These are phyloP conservation scores for Pseudachorutes palmiensis DNA, from an alignment of 1,140 invertebrate genomes.

Conservation along the genomic window DNA sequence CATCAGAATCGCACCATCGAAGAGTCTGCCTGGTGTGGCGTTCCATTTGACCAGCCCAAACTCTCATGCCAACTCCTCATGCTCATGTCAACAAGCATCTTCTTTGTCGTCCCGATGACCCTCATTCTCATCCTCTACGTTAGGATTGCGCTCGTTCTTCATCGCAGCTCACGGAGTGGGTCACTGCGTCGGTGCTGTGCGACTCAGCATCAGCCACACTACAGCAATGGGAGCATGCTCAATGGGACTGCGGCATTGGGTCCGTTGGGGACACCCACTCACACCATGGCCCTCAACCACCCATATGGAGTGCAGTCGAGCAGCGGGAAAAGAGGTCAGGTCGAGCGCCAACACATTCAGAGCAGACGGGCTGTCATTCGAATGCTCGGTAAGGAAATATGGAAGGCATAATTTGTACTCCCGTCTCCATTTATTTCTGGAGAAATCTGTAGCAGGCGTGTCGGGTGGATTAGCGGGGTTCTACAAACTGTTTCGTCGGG, in stretches of 20 bases:
- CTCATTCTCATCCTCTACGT: constrained; percentile 37
- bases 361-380: constrained; percentile 62
- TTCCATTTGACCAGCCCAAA: constrained; percentile 35
- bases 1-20: constrained; percentile 32
- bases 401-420: too few relatives aligned
- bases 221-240: constrained; percentile 6
- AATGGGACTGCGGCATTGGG: constrained; percentile 13
- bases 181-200: constrained; percentile 37
- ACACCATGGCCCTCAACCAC: not conserved
- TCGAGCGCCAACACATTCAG: constrained; percentile 37
- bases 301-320: not conserved
- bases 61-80: constrained; percentile 34
- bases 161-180: constrained; percentile 36
- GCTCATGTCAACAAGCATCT: constrained; percentile 34
- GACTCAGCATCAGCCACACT: constrained; percentile 29
- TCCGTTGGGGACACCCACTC: constrained; percentile 4
- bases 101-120: constrained; percentile 38
- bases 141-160: constrained; percentile 36
- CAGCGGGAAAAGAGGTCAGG: constrained; percentile 34
- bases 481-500: too few relatives aligned
- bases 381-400: constrained; percentile 62
- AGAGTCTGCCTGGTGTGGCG: constrained; percentile 38
- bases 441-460: not conserved
- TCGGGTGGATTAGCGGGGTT: not conserved
- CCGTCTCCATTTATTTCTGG: not conserved